Percentiles rank a stretch among this genome's conserved stretches.
Conservation (phyloP, 2,888 invertebrate species). For the Chrysolina haemoptera region DNA sequence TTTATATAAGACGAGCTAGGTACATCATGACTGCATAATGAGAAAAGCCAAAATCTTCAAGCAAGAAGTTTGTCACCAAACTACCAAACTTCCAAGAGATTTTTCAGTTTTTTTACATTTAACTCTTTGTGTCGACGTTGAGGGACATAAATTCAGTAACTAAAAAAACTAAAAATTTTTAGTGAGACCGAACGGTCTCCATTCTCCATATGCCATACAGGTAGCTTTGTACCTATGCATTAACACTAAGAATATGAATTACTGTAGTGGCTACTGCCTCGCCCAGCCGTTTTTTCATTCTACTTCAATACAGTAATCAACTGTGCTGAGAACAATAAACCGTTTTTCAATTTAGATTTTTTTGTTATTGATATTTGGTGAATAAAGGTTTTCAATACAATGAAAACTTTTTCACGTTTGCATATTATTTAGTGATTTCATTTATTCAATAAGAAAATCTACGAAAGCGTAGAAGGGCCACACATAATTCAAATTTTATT, state of each 20-base stretch:
- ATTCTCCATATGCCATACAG: neutral
- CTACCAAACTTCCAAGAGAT: neutral
- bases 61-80: neutral
- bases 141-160: constrained; percentile 36
- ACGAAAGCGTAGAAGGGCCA: too few relatives aligned
- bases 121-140: constrained; percentile 30
- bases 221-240: neutral
- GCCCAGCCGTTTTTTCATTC: neutral
- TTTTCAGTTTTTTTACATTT: neutral
- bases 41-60: neutral
- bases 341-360: too few relatives aligned
- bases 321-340: too few relatives aligned
- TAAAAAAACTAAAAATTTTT: constrained; percentile 46
- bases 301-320: too few relatives aligned
- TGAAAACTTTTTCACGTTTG: too few relatives aligned
- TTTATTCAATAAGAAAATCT: too few relatives aligned
- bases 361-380: too few relatives aligned
- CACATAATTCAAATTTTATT: too few relatives aligned
- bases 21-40: neutral
- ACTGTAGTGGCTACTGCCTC: neutral
- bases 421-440: too few relatives aligned
- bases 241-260: too few relatives aligned
- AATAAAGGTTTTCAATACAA: too few relatives aligned
- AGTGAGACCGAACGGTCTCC: constrained; percentile 20
- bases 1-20: neutral